Evolutionary conservation across 2,888 invertebrate genomes (phyloP).

Genomic region (Andrena bicolor): DNA sequence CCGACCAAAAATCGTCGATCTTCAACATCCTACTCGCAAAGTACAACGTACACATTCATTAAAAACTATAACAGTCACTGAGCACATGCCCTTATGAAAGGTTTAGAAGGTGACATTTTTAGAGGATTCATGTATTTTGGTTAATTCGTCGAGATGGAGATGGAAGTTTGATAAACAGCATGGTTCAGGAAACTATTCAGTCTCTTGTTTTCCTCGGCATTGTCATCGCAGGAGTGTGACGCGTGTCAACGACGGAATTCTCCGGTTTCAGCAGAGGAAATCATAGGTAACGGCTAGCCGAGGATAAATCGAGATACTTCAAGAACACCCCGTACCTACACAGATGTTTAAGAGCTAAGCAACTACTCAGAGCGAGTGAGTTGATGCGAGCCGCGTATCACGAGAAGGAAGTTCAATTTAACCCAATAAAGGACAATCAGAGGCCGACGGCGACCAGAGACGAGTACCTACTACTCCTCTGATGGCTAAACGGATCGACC

Average conservation of each 20-base stretch:
- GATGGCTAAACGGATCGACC: conserved; percentile 78
- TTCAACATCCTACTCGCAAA: background rate
- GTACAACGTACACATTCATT: background rate
- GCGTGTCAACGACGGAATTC: background rate
- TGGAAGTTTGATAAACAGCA: no score
- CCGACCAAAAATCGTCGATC: background rate
- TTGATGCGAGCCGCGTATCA: conserved; percentile 85
- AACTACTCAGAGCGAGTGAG: conserved; percentile 83
- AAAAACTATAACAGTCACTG: background rate
- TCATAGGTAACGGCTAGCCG: conserved; percentile 3
- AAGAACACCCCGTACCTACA: conserved; percentile 83
- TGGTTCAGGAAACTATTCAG: background rate
- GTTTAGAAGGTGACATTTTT: no score
- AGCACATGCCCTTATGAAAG: no score
- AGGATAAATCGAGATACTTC: conserved; percentile 78
- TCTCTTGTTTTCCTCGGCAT: background rate
- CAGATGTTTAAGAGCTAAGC: conserved; percentile 84
- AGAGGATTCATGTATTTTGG: no score
- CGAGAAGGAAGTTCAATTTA: conserved; percentile 85
- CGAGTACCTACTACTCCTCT: conserved; percentile 82
- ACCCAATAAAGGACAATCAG: conserved; percentile 85
- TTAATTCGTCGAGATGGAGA: no score
- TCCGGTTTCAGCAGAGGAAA: background rate
- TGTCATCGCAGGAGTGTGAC: background rate
- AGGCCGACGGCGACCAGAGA: conserved; percentile 84